Evolutionary conservation across 2,797 vertebrate species (phyloP).

Genomic region (Glossophaga mutica): DNA sequence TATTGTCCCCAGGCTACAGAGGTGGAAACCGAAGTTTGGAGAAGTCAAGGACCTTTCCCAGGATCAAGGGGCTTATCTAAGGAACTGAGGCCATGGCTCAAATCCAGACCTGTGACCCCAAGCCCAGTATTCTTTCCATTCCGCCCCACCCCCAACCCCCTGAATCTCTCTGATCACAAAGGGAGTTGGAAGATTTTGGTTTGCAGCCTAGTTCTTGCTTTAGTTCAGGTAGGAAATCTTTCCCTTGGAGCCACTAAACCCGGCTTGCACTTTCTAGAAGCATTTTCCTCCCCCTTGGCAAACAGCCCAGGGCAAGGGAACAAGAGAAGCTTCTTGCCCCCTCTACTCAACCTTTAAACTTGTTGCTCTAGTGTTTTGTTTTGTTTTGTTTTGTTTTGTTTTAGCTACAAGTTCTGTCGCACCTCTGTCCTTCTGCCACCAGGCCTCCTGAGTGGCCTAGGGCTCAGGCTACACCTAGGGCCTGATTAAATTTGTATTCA

Average conservation of each 20-base stretch:
- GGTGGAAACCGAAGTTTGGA: neutral
- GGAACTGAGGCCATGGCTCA: neutral
- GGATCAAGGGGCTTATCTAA: neutral
- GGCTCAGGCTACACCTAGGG: neutral
- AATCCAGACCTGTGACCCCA: neutral
- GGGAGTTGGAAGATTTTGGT: neutral
- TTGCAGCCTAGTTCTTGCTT: slow-evolving; percentile 17
- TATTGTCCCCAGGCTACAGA: neutral
- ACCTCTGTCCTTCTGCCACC: neutral
- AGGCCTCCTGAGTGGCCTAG: neutral
- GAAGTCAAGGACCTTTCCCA: neutral
- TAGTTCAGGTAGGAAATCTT: slow-evolving; percentile 29
- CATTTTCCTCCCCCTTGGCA: slow-evolving; percentile 5
- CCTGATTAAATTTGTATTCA: neutral
- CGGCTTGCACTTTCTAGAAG: neutral
- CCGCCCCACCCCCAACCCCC: neutral
- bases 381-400: neutral
- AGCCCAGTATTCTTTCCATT: neutral
- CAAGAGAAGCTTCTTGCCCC: neutral
- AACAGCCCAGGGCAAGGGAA: slow-evolving; percentile 30
- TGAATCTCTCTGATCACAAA: neutral
- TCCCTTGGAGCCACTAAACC: slow-evolving; percentile 20
- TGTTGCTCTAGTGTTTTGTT: neutral
- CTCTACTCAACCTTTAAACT: neutral
- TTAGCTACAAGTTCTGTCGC: neutral